Percentiles rank a stretch among this genome's conserved stretches.
phyloP scores from a whole-genome alignment of 1,140 invertebrate species.

The Cotesia vestalis region DNA sequence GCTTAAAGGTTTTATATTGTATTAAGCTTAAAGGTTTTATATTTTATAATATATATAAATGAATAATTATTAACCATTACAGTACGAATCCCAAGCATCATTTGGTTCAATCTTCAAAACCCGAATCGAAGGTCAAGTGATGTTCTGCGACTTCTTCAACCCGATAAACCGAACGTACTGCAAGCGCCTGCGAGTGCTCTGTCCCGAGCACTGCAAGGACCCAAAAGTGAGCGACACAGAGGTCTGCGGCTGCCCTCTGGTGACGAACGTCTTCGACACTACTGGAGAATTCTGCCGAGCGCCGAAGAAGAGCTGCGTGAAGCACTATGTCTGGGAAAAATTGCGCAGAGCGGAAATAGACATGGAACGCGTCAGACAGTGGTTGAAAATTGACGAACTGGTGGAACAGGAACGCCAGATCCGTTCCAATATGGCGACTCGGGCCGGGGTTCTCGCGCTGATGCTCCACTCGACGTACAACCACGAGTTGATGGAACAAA shows the following conservation, averaged over 20 bases:
- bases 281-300: conserved; percentile 86
- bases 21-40: no score
- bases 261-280: conserved; percentile 81
- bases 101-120: conserved; percentile 96
- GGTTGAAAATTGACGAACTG: conserved; percentile 94
- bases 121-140: conserved; percentile 91
- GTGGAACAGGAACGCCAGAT: conserved; percentile 93
- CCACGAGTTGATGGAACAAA: conserved; percentile 86
- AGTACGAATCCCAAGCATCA: conserved; percentile 95
- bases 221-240: conserved; percentile 85
- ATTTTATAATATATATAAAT: no score
- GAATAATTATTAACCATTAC: no score
- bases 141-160: conserved; percentile 99
- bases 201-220: conserved; percentile 98
- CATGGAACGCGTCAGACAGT: conserved; percentile 81
- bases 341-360: conserved; percentile 87
- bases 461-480: conserved; percentile 96
- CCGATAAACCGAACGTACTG: conserved; percentile 91
- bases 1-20: no score
- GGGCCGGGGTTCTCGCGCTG: conserved; percentile 89
- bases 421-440: conserved; percentile 84
- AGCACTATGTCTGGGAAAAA: conserved; percentile 97
- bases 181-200: conserved; percentile 92
- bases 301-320: conserved; percentile 90
- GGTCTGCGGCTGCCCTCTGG: conserved; percentile 92